Evolutionary conservation across 2,797 vertebrate species (phyloP).

Genomic region (Sus cebifrons): DNA sequence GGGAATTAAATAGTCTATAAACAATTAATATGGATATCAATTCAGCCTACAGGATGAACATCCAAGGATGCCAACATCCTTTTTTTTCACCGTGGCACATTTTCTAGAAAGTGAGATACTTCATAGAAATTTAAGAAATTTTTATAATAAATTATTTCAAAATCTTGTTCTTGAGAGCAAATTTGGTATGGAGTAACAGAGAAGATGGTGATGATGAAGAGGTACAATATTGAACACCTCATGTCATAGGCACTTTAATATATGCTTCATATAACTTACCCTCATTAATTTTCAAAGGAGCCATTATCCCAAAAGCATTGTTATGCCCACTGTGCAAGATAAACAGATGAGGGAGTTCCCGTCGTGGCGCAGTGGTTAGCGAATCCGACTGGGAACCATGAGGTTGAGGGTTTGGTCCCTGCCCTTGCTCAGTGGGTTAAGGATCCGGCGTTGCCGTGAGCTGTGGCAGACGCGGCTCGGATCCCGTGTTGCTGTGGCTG

Average conservation of each 20-base stretch:
- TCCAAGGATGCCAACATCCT: neutral
- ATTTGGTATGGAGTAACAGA: neutral
- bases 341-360: neutral
- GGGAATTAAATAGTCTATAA: neutral
- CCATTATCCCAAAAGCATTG: neutral
- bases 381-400: too few species aligned
- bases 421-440: too few species aligned
- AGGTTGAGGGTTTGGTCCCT: too few species aligned
- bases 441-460: too few species aligned
- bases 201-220: neutral
- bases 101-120: neutral
- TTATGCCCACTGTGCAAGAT: neutral
- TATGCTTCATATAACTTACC: neutral
- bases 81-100: neutral
- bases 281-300: neutral
- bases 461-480: too few species aligned
- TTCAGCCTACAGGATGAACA: neutral
- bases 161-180: neutral
- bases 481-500: too few species aligned
- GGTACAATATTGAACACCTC: fast-evolving
- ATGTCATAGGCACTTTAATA: neutral
- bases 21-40: neutral
- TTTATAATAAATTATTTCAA: neutral
- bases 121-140: neutral
- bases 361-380: too few species aligned